phyloP scores from a whole-genome alignment of 1,140 invertebrate species.

The Augochlora pura region DNA sequence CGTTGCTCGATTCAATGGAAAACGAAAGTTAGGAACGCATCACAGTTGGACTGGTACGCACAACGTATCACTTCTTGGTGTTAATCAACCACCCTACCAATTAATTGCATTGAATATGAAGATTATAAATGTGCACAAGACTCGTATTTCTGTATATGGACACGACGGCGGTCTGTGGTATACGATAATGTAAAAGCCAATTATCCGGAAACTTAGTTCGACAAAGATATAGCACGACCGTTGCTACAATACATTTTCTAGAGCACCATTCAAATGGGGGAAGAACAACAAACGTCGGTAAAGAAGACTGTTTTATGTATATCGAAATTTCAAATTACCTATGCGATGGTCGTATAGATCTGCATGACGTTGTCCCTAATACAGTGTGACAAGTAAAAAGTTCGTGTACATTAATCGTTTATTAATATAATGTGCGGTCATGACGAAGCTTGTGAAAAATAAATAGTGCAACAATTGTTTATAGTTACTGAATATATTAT shows the following conservation, averaged over 20 bases:
- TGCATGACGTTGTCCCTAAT: slow-evolving; percentile 51
- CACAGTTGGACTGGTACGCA: slow-evolving; percentile 30
- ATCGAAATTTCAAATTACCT: slow-evolving; percentile 28
- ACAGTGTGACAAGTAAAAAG: slow-evolving; percentile 48
- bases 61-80: slow-evolving; percentile 35
- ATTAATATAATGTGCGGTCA: slow-evolving; percentile 56
- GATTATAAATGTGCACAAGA: slow-evolving; percentile 38
- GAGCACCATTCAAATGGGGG: slow-evolving; percentile 2
- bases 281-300: slow-evolving; percentile 10
- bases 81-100: slow-evolving; percentile 26
- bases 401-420: slow-evolving; percentile 63
- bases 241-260: slow-evolving; percentile 35
- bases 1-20: slow-evolving; percentile 3
- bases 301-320: slow-evolving; percentile 49
- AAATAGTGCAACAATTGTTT: slow-evolving; percentile 62
- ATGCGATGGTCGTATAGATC: slow-evolving; percentile 42
- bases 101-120: slow-evolving; percentile 34
- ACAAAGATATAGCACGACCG: slow-evolving; percentile 37
- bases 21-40: background rate
- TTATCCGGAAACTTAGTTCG: slow-evolving; percentile 36
- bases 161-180: slow-evolving; percentile 46
- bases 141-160: slow-evolving; percentile 39
- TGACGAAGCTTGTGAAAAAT: slow-evolving; percentile 52
- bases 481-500: slow-evolving; percentile 53
- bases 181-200: slow-evolving; percentile 44